These are phyloP conservation scores for Spisula subtruncata DNA, from an alignment of 2,888 invertebrate species.

Conservation along the genomic window DNA sequence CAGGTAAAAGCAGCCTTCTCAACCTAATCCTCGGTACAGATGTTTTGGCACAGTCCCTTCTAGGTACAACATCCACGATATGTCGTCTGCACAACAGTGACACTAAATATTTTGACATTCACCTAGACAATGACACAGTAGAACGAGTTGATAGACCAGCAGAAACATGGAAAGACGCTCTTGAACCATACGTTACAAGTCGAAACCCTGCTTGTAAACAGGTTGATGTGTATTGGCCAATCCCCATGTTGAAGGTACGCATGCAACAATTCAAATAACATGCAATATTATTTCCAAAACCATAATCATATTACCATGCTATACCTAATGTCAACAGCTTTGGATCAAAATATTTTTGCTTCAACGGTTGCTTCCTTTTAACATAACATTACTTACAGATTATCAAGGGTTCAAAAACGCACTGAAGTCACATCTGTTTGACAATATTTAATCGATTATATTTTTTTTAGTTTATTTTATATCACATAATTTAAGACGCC, in stretches of 20 bases:
- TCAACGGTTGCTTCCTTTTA: too few relatives aligned
- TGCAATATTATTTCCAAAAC: too few relatives aligned
- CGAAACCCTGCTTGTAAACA: conserved; percentile 63
- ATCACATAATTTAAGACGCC: too few relatives aligned
- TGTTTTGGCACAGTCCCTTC: conserved; percentile 79
- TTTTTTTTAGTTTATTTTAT: too few relatives aligned
- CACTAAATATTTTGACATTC: not conserved
- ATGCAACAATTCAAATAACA: not conserved
- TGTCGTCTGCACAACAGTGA: conserved; percentile 71
- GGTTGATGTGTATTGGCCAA: conserved; percentile 82
- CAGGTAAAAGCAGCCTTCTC: conserved; percentile 84
- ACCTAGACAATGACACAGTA: not conserved
- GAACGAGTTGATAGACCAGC: not conserved
- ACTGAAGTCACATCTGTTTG: too few relatives aligned
- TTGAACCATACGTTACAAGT: conserved; percentile 62
- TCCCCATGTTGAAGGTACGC: conserved; percentile 74
- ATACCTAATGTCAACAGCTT: too few relatives aligned
- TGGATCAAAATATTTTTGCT: too few relatives aligned
- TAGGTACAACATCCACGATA: conserved; percentile 82
- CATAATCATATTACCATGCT: too few relatives aligned
- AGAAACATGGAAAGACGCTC: conserved; percentile 18
- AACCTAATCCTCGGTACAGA: conserved; percentile 81
- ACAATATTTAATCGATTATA: too few relatives aligned
- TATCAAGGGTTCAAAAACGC: too few relatives aligned
- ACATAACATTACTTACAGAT: too few relatives aligned